These are phyloP conservation scores for Coranthus polyacanthus DNA, from an alignment of 2,797 vertebrate genomes.

Conservation along the genomic window DNA sequence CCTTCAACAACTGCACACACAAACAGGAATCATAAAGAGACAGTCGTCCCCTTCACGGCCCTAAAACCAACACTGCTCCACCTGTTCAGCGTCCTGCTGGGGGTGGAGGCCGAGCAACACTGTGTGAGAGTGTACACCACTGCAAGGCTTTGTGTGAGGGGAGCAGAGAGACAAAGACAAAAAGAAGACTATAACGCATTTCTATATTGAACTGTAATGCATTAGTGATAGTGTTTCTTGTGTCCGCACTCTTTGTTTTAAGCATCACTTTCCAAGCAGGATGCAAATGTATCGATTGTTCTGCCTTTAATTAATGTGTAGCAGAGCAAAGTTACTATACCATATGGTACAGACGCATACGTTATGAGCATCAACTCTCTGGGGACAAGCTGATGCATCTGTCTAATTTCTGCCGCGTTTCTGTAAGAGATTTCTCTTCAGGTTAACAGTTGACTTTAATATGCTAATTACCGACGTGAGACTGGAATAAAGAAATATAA, in stretches of 20 bases:
- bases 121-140: conserved; percentile 21
- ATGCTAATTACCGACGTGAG: conserved; percentile 17
- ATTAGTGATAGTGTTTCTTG: conserved; percentile 18
- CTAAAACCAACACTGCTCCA: conserved; percentile 70
- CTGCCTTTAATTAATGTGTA: conserved; percentile 13
- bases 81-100: conserved; percentile 73
- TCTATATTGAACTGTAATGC: conserved; percentile 14
- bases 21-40: conserved; percentile 66
- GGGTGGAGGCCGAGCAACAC: conserved; percentile 42
- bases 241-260: background rate
- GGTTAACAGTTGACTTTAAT: conserved; percentile 28
- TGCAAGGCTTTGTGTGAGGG: conserved; percentile 22
- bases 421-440: conserved; percentile 13
- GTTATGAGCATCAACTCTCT: conserved; percentile 51
- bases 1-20: conserved; percentile 69
- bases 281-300: conserved; percentile 8
- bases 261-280: background rate
- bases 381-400: conserved; percentile 39
- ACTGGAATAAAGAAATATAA: conserved; percentile 14
- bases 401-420: conserved; percentile 43
- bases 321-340: conserved; percentile 12
- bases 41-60: conserved; percentile 23
- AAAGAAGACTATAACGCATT: background rate
- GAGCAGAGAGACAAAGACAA: conserved; percentile 43
- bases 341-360: conserved; percentile 57